Evolutionary conservation across 2,888 invertebrate species (phyloP), one percentile per base, ranked within the genome.

Genomic region (Apodemia zela): DNA sequence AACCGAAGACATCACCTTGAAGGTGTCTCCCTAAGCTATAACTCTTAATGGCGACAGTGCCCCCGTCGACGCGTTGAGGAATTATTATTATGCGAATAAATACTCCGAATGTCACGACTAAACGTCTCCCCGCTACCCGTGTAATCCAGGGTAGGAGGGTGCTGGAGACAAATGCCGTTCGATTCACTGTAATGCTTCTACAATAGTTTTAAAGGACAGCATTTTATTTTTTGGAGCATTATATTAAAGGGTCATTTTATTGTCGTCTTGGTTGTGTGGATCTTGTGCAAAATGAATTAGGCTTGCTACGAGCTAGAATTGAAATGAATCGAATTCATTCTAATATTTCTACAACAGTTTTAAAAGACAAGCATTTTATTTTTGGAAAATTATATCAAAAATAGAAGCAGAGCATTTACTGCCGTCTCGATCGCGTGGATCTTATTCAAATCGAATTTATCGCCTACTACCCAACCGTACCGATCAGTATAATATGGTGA

Each of bases 41-140:
- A 89, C 84, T 89, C 89, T 87, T 85, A 84, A 79, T 84, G 83
- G 80, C 80, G 84, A 84, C 54, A 54, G 54, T 21, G 54, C 25
- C 86, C 82, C 85, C 90, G 86, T 83, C 87, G 84, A 79, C 85
- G 85, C 85, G 82, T 82, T 89, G 87, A 90, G 89, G 91, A 88
- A 90, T 91, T 93, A 93, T 93, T 93, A 93, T 93, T 93, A 93
- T 93, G 93, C 93, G 93, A 93, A 93, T 93, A 93, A 93, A 93
- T 93, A 93, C 93, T 93, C 91, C 82, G 85, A 93, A 93, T 92
- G 93, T 93, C 93, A 93, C 84, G 92, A 92, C 90, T 93, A 93
- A 93, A 93, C 92, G 93, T 90, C 42, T 92, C 84, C 87, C 81
- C 79, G 79, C 76, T 79, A 65, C 73, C 72, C 72, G 77, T 71